Percentiles rank a stretch among this genome's conserved stretches.
Conservation (phyloP, 2,888 invertebrate genomes). For the Epinotia ramella region DNA sequence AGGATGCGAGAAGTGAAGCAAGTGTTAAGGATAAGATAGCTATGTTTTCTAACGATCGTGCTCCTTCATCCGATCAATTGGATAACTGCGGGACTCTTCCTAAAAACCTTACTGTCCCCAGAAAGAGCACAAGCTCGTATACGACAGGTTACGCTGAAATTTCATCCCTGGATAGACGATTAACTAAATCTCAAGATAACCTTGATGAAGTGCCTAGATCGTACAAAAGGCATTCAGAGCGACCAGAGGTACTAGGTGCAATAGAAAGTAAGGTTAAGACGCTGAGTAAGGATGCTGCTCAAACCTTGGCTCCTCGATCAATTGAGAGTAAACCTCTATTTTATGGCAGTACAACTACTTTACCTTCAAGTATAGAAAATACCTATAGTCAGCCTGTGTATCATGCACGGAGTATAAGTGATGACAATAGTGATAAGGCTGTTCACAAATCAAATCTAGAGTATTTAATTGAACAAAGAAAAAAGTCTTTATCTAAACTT, state of each 20-base stretch:
- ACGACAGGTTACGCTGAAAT: conserved; percentile 68
- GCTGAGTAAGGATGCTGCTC: conserved; percentile 57
- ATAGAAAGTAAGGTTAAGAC: conserved; percentile 67
- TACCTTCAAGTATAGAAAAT: conserved; percentile 66
- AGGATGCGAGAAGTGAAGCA: conserved; percentile 92
- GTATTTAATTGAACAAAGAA: conserved; percentile 92
- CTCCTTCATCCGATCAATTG: conserved; percentile 71
- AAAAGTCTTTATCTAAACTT: conserved; percentile 92
- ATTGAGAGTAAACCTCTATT: conserved; percentile 72
- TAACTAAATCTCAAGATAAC: conserved; percentile 81
- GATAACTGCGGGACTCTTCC: conserved; percentile 79
- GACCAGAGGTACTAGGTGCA: conserved; percentile 83
- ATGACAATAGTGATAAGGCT: conserved; percentile 74
- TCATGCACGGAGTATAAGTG: conserved; percentile 77
- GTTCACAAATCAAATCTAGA: conserved; percentile 88
- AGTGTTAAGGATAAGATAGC: conserved; percentile 95
- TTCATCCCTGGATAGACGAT: conserved; percentile 74
- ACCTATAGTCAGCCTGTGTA: conserved; percentile 67
- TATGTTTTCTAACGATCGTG: conserved; percentile 89
- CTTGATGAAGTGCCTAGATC: conserved; percentile 80
- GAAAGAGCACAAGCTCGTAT: conserved; percentile 67
- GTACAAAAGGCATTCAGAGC: conserved; percentile 70
- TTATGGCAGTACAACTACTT: conserved; percentile 78
- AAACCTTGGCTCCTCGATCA: conserved; percentile 57
- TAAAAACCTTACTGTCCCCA: conserved; percentile 62